Conservation (phyloP, 2,113 vertebrate species). For the Mellivora capensis region DNA sequence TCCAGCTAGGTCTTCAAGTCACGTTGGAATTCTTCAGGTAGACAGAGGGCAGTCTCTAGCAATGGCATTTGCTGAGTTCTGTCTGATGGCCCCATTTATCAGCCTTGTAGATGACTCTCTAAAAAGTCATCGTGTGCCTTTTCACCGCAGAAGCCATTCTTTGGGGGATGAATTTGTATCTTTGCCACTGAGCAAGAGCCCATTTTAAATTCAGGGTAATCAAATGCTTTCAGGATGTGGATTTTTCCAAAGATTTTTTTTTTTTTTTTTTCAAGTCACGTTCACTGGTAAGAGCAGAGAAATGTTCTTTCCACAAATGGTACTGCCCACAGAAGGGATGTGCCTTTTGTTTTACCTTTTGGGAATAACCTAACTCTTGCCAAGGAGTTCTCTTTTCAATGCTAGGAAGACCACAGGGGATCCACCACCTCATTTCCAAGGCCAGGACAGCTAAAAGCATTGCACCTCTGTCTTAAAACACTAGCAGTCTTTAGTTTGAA, state of each 20-base stretch:
- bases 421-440: neutral
- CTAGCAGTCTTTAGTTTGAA: neutral
- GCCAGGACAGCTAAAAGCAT: neutral
- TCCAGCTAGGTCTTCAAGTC: neutral
- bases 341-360: slow-evolving; percentile 14
- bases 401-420: neutral
- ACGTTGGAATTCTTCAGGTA: neutral
- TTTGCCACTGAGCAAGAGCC: slow-evolving; percentile 53
- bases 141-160: slow-evolving; percentile 40
- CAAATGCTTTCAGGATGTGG: slow-evolving; percentile 62
- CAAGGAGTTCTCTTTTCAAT: neutral
- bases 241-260: slow-evolving; percentile 57
- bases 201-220: slow-evolving; percentile 56
- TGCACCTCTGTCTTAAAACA: neutral
- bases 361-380: neutral
- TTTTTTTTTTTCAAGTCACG: neutral
- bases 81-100: neutral
- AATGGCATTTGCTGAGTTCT: neutral
- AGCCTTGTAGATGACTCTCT: neutral
- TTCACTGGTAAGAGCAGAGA: slow-evolving; percentile 37
- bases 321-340: neutral
- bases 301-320: slow-evolving; percentile 45
- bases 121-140: neutral
- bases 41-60: neutral
- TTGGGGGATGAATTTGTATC: slow-evolving; percentile 50